These are phyloP conservation scores for Oasisia sp. DNA, from an alignment of 2,888 invertebrate genomes.

Conservation along the genomic window DNA sequence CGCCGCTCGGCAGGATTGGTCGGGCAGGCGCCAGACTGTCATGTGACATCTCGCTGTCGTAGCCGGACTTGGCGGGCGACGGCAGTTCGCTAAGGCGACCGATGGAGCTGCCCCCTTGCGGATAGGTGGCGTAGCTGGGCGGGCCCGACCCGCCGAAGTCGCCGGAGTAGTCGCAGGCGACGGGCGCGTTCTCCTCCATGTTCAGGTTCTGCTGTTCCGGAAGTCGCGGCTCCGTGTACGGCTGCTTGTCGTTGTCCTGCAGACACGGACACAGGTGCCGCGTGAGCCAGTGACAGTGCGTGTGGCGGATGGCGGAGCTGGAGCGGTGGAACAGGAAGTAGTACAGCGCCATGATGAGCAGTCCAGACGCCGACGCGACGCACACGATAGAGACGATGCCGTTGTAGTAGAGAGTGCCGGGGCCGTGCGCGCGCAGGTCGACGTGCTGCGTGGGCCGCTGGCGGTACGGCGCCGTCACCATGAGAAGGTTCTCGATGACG, in stretches of 20 bases:
- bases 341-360: constrained; percentile 34
- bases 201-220: neutral
- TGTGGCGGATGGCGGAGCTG: constrained; percentile 30
- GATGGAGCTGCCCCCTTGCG: neutral
- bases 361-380: constrained; percentile 31
- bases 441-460: neutral
- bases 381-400: constrained; percentile 28
- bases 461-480: constrained; percentile 35
- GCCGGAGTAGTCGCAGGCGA: neutral
- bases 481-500: constrained; percentile 38
- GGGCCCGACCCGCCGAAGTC: neutral
- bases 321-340: constrained; percentile 37
- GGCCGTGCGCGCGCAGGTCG: neutral
- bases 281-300: constrained; percentile 33
- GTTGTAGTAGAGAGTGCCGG: constrained; percentile 31
- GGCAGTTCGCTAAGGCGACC: neutral
- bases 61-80: neutral
- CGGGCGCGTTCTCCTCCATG: neutral
- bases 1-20: neutral
- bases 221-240: neutral
- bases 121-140: neutral
- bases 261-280: neutral
- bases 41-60: neutral
- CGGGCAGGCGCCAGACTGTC: neutral
- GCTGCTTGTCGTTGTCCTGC: neutral